phyloP scores from a whole-genome alignment of 53 echinoderm and acorn worm genomes.

The Crossaster papposus region DNA sequence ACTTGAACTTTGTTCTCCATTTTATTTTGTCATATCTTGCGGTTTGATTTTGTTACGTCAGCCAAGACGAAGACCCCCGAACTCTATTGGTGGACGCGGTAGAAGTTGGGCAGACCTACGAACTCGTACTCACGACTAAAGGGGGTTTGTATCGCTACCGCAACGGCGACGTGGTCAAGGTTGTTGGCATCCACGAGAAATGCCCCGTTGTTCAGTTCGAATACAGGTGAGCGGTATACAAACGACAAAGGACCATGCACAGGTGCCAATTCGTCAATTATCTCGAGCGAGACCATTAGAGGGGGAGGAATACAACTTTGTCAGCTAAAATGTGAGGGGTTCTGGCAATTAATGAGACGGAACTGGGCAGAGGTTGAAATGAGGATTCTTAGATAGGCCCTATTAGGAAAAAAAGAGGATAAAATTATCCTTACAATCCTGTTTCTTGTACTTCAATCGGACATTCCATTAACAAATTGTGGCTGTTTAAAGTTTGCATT shows the following conservation, averaged over 20 bases:
- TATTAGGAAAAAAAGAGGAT: no score
- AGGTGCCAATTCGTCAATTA: no score
- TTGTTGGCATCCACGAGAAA: conserved; percentile 42
- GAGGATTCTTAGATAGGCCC: no score
- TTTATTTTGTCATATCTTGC: background rate
- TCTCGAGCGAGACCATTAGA: no score
- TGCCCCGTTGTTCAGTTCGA: conserved; percentile 45
- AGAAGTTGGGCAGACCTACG: conserved; percentile 36
- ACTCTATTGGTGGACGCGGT: conserved; percentile 42
- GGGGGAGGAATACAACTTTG: no score
- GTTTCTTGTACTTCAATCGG: no score
- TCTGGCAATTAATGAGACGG: no score
- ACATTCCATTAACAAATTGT: no score
- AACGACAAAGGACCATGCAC: background rate
- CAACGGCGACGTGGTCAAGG: conserved; percentile 56
- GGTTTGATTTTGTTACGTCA: background rate
- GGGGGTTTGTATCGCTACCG: conserved; percentile 51
- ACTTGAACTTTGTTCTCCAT: background rate
- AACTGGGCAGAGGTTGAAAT: no score
- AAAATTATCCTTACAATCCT: no score
- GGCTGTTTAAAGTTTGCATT: no score
- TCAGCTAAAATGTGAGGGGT: no score
- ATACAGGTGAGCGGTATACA: conserved; percentile 33
- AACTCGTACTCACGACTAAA: conserved; percentile 38
- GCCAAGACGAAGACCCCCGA: background rate